A percentile compares a stretch with the other conserved stretches of the same genome.
These are phyloP conservation scores for Caerostris darwini DNA, from an alignment of 1,140 invertebrate species.

Conservation along the genomic window DNA sequence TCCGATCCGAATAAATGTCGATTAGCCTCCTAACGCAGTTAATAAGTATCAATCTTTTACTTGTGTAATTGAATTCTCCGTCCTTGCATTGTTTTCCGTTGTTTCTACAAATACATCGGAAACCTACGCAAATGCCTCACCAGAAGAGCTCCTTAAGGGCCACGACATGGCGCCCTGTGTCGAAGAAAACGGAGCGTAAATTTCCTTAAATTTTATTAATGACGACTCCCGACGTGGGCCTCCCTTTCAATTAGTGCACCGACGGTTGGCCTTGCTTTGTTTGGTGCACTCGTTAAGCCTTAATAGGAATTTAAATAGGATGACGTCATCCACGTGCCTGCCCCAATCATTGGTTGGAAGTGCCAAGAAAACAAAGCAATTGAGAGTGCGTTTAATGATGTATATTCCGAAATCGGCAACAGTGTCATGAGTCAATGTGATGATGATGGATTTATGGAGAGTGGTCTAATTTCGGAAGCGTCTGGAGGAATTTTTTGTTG, in stretches of 20 bases:
- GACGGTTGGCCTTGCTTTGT: conserved; percentile 33
- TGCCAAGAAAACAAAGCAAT: conserved; percentile 13
- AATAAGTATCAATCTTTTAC: conserved; percentile 22
- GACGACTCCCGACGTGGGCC: neutral
- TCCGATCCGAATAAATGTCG: neutral
- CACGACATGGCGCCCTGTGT: conserved; percentile 7
- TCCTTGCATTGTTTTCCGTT: conserved; percentile 28
- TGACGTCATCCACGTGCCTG: conserved; percentile 2
- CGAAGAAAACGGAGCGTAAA: conserved; percentile 20
- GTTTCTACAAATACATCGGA: conserved; percentile 27
- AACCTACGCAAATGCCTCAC: conserved; percentile 43
- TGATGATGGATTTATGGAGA: conserved; percentile 11
- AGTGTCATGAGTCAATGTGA: conserved; percentile 19
- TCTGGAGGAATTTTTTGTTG: too few species aligned
- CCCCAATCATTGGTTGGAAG: neutral
- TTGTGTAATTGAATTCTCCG: conserved; percentile 30
- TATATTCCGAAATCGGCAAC: conserved; percentile 16
- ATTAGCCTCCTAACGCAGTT: conserved; percentile 26
- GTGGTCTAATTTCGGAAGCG: neutral
- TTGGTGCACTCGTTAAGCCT: neutral
- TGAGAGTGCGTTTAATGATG: neutral
- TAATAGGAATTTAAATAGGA: neutral
- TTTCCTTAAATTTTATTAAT: conserved; percentile 41
- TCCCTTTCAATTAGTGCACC: conserved; percentile 36
- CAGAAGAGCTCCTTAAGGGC: neutral